phyloP scores from a whole-genome alignment of 2,113 vertebrate genomes.

The Furnarius figulus region DNA sequence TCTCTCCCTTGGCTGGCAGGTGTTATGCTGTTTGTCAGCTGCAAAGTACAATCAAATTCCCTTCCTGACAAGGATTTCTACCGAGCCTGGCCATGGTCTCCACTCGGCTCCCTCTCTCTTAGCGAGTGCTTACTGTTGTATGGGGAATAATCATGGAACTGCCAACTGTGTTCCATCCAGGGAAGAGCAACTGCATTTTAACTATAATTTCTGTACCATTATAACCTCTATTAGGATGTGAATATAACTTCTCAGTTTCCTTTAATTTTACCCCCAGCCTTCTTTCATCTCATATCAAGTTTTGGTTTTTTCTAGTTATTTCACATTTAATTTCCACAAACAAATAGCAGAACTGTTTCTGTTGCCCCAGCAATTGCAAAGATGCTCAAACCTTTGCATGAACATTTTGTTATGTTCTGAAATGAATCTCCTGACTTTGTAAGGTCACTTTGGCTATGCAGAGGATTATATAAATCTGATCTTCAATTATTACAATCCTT shows the following conservation, averaged over 20 bases:
- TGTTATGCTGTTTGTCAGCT: not conserved
- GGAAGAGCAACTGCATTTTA: not conserved
- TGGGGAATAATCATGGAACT: not conserved
- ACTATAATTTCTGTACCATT: not conserved
- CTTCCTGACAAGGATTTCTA: not conserved
- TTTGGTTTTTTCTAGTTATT: not conserved
- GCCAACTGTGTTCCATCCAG: not conserved
- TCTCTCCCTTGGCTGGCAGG: not conserved
- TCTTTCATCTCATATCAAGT: not conserved
- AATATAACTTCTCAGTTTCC: not conserved
- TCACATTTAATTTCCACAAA: not conserved
- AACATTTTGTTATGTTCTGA: not conserved
- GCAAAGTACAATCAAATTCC: not conserved
- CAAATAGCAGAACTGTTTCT: not conserved
- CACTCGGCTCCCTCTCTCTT: not conserved
- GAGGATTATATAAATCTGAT: slow-evolving; percentile 40
- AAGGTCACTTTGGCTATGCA: slow-evolving; percentile 2
- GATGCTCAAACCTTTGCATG: not conserved
- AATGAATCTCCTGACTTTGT: not conserved
- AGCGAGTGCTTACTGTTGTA: not conserved
- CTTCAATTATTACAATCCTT: not conserved
- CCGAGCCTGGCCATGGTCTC: not conserved
- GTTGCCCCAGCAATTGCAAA: not conserved
- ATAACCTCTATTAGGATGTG: not conserved
- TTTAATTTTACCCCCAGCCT: not conserved